A percentile compares a stretch with the other conserved stretches of the same genome.
Conservation (phyloP, 2,113 vertebrate genomes). For the Amphiprion percula region DNA sequence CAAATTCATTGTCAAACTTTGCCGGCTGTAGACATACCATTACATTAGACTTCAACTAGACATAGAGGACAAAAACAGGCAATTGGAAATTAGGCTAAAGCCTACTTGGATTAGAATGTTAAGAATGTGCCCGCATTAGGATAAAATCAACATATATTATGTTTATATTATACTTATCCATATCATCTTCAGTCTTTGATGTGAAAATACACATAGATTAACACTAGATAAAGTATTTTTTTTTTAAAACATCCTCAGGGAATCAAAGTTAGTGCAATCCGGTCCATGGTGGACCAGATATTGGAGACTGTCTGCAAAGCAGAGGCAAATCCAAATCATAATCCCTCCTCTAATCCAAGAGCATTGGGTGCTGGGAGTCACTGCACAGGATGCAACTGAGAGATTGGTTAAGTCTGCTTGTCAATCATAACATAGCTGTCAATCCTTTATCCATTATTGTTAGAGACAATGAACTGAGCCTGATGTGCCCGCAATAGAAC, state of each 20-base stretch:
- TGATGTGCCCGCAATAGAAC: slow-evolving; percentile 4
- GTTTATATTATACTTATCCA: not conserved
- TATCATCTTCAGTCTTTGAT: not conserved
- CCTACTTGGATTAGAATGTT: not conserved
- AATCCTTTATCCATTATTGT: slow-evolving; percentile 75
- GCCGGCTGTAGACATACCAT: slow-evolving; percentile 7
- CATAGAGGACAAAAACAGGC: slow-evolving; percentile 23
- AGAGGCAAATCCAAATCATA: slow-evolving; percentile 79
- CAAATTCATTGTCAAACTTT: slow-evolving; percentile 30
- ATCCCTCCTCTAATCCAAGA: slow-evolving; percentile 82
- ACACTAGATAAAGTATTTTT: not conserved
- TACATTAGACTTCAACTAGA: slow-evolving; percentile 38
- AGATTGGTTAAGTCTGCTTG: slow-evolving; percentile 80
- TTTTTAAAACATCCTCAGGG: not conserved
- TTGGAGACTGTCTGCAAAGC: slow-evolving; percentile 60
- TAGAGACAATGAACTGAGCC: slow-evolving; percentile 51
- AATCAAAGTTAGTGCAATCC: slow-evolving; percentile 36
- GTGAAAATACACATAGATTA: not conserved
- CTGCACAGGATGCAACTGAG: slow-evolving; percentile 60
- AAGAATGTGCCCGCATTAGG: not conserved
- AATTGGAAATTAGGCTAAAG: slow-evolving; percentile 20
- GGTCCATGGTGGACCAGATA: slow-evolving; percentile 56
- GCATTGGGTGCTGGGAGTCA: slow-evolving; percentile 80
- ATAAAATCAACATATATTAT: not conserved
- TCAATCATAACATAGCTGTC: slow-evolving; percentile 81